phyloP scores from a whole-genome alignment of 1,140 invertebrate species.

The Nymphalis io region DNA sequence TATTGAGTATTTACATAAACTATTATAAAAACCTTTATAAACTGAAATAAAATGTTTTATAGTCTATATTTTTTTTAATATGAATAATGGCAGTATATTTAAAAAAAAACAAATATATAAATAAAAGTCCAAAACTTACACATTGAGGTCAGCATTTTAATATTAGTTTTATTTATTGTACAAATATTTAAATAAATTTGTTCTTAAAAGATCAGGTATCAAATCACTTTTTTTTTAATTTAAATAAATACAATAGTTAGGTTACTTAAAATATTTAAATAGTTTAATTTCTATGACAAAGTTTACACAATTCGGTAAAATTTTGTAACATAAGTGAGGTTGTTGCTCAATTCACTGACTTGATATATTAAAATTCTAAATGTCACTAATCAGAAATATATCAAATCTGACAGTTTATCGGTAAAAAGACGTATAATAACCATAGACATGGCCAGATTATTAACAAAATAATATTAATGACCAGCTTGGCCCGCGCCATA shows the following conservation, averaged over 20 bases:
- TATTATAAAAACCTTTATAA: too few relatives aligned
- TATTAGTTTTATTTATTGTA: not conserved
- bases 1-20: too few relatives aligned
- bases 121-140: not conserved
- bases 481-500: too few relatives aligned
- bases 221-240: not conserved
- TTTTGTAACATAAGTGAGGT: not conserved
- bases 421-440: not conserved
- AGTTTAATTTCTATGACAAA: not conserved
- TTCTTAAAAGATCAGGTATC: not conserved
- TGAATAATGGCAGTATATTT: not conserved
- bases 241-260: not conserved
- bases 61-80: too few relatives aligned
- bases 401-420: conserved; percentile 3
- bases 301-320: not conserved
- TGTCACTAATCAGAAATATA: not conserved
- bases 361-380: not conserved
- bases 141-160: conserved; percentile 3
- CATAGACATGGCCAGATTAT: not conserved
- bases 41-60: too few relatives aligned
- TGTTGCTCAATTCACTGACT: not conserved
- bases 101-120: not conserved
- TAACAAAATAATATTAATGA: not conserved
- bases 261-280: not conserved
- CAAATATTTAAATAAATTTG: not conserved